Percentiles rank a stretch among this genome's conserved stretches.
phyloP scores from a whole-genome alignment of 2,113 vertebrate genomes.

The Peucedramus taeniatus region DNA sequence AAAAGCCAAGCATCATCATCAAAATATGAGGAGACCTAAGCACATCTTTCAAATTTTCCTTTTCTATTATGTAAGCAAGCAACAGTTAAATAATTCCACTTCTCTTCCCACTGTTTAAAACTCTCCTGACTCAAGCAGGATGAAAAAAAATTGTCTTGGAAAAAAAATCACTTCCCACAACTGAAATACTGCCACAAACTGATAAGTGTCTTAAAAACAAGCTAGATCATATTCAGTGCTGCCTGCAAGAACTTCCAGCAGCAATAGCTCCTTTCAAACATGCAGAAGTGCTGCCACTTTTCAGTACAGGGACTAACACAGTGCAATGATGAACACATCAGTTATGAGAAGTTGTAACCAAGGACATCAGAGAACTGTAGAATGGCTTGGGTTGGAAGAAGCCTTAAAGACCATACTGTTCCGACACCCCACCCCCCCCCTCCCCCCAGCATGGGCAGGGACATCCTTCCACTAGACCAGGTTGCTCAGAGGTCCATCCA shows the following conservation, averaged over 20 bases:
- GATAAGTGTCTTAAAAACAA: background rate
- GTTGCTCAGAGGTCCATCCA: background rate
- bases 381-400: background rate
- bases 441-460: background rate
- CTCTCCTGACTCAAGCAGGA: background rate
- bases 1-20: background rate
- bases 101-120: background rate
- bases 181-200: background rate
- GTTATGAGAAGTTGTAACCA: background rate
- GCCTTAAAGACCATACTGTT: background rate
- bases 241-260: background rate
- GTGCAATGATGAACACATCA: background rate
- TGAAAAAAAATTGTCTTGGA: background rate
- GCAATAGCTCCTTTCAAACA: background rate
- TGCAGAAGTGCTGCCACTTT: background rate
- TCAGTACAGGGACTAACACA: background rate
- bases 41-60: background rate
- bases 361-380: background rate
- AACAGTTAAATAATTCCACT: background rate
- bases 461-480: background rate
- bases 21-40: background rate
- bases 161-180: background rate
- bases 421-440: no score
- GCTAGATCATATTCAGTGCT: background rate
- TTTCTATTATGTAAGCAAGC: slow-evolving; percentile 3